These are phyloP conservation scores for Microtus richardsoni DNA, from an alignment of 2,113 vertebrate genomes.

Conservation along the genomic window DNA sequence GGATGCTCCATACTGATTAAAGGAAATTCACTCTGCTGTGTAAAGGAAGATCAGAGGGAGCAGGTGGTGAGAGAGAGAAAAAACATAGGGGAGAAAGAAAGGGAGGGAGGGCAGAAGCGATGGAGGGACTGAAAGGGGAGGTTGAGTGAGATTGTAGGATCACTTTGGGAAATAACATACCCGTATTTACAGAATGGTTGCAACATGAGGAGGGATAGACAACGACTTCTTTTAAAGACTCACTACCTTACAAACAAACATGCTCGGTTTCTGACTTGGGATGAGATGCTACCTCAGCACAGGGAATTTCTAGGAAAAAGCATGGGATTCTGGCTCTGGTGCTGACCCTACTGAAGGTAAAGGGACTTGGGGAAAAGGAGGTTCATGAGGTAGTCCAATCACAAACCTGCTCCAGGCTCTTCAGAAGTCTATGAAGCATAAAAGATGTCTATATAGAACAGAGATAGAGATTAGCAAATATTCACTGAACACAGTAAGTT, in stretches of 20 bases:
- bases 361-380: not conserved
- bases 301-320: not conserved
- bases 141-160: not conserved
- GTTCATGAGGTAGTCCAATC: too few relatives aligned
- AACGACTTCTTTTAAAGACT: not conserved
- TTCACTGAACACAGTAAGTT: not conserved
- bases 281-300: not conserved
- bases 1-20: slow-evolving; percentile 45
- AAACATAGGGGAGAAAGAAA: not conserved
- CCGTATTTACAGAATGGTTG: not conserved
- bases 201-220: not conserved
- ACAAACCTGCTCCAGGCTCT: not conserved
- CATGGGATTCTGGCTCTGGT: not conserved
- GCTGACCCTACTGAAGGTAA: not conserved
- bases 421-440: not conserved
- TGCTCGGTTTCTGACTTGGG: not conserved
- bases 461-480: not conserved
- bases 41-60: not conserved
- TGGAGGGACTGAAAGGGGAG: not conserved
- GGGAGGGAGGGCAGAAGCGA: not conserved
- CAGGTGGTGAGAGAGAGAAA: not conserved
- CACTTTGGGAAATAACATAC: not conserved
- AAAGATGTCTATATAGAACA: too few relatives aligned
- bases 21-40: slow-evolving; percentile 26
- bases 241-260: not conserved